Evolutionary conservation across 2,113 vertebrate species (phyloP).

Genomic region (Zeus faber): DNA sequence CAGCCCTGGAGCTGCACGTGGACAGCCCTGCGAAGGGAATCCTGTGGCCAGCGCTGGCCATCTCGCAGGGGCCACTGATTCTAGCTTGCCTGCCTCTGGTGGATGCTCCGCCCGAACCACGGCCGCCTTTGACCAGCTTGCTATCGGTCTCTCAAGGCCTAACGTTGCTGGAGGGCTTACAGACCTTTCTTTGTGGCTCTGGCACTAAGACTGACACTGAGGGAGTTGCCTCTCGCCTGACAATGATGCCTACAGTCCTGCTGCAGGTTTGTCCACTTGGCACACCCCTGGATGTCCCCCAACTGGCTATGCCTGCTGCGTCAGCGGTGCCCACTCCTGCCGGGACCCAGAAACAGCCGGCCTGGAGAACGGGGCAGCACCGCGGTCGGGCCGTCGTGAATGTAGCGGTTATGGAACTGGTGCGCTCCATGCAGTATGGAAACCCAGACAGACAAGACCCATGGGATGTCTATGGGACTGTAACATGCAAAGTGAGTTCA

Average conservation of each 20-base stretch:
- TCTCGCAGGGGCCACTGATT: slow-evolving; percentile 78
- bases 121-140: slow-evolving; percentile 79
- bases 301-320: slow-evolving; percentile 38
- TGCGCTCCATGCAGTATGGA: slow-evolving; percentile 90
- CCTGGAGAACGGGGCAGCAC: slow-evolving; percentile 84
- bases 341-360: slow-evolving; percentile 82
- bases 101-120: slow-evolving; percentile 78
- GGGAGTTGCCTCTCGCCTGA: slow-evolving; percentile 74
- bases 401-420: slow-evolving; percentile 82
- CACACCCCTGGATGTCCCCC: slow-evolving; percentile 81
- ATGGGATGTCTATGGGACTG: slow-evolving; percentile 89
- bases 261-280: slow-evolving; percentile 87
- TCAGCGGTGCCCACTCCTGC: slow-evolving; percentile 27
- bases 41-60: slow-evolving; percentile 87
- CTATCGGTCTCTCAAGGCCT: slow-evolving; percentile 85
- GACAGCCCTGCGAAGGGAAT: slow-evolving; percentile 58
- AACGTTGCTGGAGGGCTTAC: slow-evolving; percentile 79
- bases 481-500: slow-evolving; percentile 86
- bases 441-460: slow-evolving; percentile 79
- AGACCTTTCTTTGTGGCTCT: slow-evolving; percentile 78
- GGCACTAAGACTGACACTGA: slow-evolving; percentile 71
- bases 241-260: slow-evolving; percentile 78
- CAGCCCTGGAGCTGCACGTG: slow-evolving; percentile 69
- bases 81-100: slow-evolving; percentile 84
- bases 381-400: slow-evolving; percentile 86